Percentiles rank a stretch among this genome's conserved stretches.
Conservation (phyloP, 2,113 vertebrate genomes). For the Boulengerochromis microlepis region DNA sequence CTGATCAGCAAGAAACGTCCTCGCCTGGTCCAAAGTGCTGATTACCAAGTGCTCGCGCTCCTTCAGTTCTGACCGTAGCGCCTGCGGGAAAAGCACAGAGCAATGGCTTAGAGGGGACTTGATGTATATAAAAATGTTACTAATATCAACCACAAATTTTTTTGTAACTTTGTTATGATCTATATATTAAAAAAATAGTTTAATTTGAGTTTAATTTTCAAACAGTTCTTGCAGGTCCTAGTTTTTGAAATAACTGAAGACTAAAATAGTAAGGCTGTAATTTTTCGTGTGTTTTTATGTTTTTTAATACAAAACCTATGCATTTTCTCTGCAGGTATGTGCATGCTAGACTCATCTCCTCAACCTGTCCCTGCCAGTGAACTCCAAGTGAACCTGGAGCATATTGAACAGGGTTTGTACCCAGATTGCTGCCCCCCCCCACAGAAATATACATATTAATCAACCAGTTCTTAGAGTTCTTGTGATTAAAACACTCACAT, state of each 20-base stretch:
- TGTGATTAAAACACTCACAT: neutral
- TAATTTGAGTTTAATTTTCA: neutral
- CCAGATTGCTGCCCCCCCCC: neutral
- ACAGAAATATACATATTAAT: neutral
- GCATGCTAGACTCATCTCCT: neutral
- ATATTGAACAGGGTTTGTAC: neutral
- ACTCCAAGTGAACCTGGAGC: slow-evolving; percentile 18
- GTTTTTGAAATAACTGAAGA: neutral
- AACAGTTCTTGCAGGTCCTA: neutral
- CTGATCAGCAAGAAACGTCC: slow-evolving; percentile 90
- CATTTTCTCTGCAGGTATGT: slow-evolving; percentile 19
- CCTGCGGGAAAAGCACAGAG: slow-evolving; percentile 62
- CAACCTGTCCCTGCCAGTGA: neutral
- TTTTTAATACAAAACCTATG: neutral
- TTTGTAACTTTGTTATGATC: neutral
- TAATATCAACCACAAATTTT: neutral
- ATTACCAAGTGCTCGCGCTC: slow-evolving; percentile 84
- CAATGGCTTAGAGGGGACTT: neutral
- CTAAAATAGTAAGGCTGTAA: neutral
- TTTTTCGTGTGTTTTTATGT: neutral
- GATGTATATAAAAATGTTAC: neutral
- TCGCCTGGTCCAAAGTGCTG: slow-evolving; percentile 88
- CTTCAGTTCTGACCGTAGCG: slow-evolving; percentile 82
- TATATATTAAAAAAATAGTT: neutral
- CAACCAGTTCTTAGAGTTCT: neutral